Evolutionary conservation across 2,888 invertebrate species (phyloP), one percentile per base, ranked within the genome.

Genomic region (Ophraella communa): DNA sequence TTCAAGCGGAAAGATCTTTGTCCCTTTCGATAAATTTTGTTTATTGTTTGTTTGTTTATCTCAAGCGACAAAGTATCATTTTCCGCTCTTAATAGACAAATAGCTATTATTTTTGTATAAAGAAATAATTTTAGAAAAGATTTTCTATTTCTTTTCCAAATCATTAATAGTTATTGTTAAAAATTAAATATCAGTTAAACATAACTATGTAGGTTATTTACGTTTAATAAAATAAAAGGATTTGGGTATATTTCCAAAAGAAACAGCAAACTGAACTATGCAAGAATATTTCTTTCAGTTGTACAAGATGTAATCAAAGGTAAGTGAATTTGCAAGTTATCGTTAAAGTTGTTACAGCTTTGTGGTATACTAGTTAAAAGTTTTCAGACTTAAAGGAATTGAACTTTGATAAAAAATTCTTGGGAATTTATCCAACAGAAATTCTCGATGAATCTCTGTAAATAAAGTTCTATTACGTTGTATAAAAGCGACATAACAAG

Each of bases 331-430:
- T 20, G 11, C 20, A 21, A 21, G 45, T 21, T 21, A 8, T 21
- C 4, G 21, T 20, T 3, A 21, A 3, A 45, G 20, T 45, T 45
- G 21, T 45, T 21, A 21, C 45, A 2, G 45, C 21, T 45, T 45
- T 45, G 45, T 45, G 45, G 45, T 45, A 17, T 17, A 45, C 45
- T 45, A 45, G 45, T 45, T 45, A 45, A 45, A 45, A 20, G 20
- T 45, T 45, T 45, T 3, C 21, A 45, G 21, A 10, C 21, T 45
- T 11, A 8, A 21, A 45, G 20, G 45, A n/a, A 45, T 20, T 21
- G 21, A 45, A 45, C 45, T 45, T 45, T 45, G 21, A 21, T 21
- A 45, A 45, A 45, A 45, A 45, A 42, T 42, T 42, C 42, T 42
- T 2, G n/a, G n/a, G 21, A 45, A n/a, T 21, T 45, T 21, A 21